Conservation (phyloP, 2,888 invertebrate species). For the Erebia epiphron region DNA sequence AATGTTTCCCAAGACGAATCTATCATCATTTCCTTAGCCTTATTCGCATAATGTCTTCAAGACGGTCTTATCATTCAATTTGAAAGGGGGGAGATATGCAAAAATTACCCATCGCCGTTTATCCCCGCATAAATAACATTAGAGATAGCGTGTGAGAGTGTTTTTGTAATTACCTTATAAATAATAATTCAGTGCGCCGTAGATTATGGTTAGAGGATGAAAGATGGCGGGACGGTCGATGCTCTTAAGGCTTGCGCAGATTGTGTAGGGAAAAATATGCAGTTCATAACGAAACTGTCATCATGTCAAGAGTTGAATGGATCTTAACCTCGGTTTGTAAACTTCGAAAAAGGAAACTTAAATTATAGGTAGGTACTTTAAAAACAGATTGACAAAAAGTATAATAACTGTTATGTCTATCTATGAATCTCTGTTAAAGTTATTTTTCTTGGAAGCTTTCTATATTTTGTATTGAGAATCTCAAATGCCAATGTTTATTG, state of each 20-base stretch:
- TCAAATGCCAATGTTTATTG: no score
- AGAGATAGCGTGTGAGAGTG: slow-evolving; percentile 76
- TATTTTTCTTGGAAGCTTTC: no score
- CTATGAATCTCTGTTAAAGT: no score
- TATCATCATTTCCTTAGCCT: slow-evolving; percentile 45
- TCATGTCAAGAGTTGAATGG: neutral
- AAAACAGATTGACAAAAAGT: no score
- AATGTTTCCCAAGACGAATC: slow-evolving; percentile 41
- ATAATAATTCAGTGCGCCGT: slow-evolving; percentile 76
- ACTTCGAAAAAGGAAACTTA: no score
- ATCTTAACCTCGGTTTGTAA: neutral
- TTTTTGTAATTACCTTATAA: slow-evolving; percentile 83
- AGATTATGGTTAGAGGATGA: slow-evolving; percentile 77
- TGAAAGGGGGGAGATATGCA: slow-evolving; percentile 69
- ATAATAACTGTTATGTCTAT: no score
- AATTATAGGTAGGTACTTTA: no score
- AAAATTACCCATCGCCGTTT: slow-evolving; percentile 74
- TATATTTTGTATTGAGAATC: no score
- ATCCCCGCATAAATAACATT: slow-evolving; percentile 80
- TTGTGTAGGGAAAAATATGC: neutral
- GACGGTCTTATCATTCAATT: slow-evolving; percentile 72
- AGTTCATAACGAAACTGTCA: neutral
- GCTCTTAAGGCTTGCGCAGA: slow-evolving; percentile 20
- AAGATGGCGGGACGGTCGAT: slow-evolving; percentile 52
- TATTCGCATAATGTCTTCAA: slow-evolving; percentile 41